Evolutionary conservation across 2,113 vertebrate genomes (phyloP).

Genomic region (Azemiops feae): DNA sequence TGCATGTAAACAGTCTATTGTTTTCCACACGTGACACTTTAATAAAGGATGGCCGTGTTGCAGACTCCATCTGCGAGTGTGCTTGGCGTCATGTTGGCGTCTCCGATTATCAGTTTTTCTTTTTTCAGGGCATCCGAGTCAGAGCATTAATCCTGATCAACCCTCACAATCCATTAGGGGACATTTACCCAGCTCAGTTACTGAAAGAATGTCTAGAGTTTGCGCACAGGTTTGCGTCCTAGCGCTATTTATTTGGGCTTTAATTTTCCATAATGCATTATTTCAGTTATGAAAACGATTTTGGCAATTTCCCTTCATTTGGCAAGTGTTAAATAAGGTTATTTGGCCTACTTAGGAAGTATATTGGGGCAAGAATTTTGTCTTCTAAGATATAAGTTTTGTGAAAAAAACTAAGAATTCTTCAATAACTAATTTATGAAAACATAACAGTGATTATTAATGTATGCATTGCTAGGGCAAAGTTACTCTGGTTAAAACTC

Average conservation of each 20-base stretch:
- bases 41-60: background rate
- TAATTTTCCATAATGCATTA: slow-evolving; percentile 11
- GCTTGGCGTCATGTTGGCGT: background rate
- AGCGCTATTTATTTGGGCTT: slow-evolving; percentile 22
- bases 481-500: background rate
- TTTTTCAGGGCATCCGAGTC: slow-evolving; percentile 55
- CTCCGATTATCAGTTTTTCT: slow-evolving; percentile 35
- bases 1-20: background rate
- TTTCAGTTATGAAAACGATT: slow-evolving; percentile 8
- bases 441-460: background rate
- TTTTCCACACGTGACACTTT: slow-evolving; percentile 6
- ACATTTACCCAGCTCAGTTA: slow-evolving; percentile 50
- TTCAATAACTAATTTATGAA: slow-evolving; percentile 1
- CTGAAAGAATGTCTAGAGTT: slow-evolving; percentile 54
- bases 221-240: slow-evolving; percentile 49
- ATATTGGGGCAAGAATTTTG: background rate
- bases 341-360: background rate
- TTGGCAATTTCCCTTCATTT: background rate
- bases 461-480: background rate
- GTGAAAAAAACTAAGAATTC: background rate
- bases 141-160: slow-evolving; percentile 60
- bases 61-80: background rate
- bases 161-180: slow-evolving; percentile 55
- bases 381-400: background rate
- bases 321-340: background rate